Evolutionary conservation across 2,797 vertebrate species (phyloP), one percentile per base, ranked within the genome.

Genomic region (Rhadinocentrus ornatus): DNA sequence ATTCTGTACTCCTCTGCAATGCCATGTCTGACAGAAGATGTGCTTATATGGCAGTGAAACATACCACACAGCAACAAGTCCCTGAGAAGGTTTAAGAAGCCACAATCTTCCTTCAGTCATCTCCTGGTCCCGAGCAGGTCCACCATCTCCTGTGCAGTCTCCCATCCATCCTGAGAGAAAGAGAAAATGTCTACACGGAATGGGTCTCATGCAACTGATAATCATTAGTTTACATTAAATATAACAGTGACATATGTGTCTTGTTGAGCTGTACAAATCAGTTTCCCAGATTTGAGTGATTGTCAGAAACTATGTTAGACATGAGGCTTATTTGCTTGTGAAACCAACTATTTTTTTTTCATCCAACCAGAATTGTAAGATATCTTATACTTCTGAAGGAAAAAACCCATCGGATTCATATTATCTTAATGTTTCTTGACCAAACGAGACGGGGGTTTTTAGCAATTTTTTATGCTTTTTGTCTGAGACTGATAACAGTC

Each of bases 1-100:
- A n/a, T 20, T 69, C 48, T 69, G 37, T 75, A 60, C 13, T 13
- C 37, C 15, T 82, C 69, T 77, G 54, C 2, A 15, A 62, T 84
- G 82, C 75, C 85, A 79, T 48, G 50, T 83, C 80, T 88, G 88
- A 89, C 82, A 71, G 82, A 88, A 80, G 69, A 87, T 72, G 77
- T 77, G 69, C 75, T 84, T 62, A 76, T 83, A 68, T 83, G 82
- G 77, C 83, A 84, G 83, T 85, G 80, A 84, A 78, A 74, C 50
- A 46, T 24, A 18, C 66, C 66, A 66, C 81, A 61, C 68, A 64
- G 70, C 39, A 37, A 76, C 83, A 75, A 69, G 62, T 73, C 68
- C 80, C 76, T 7, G 29, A 74, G 74, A 71, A 80, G 73, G 69
- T 81, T 84, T 82, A 74, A 73, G 78, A 83, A 67, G 69, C 71